Evolutionary conservation across 2,797 vertebrate genomes (phyloP), one percentile per base, ranked within the genome.

Genomic region (Eremophila alpestris): DNA sequence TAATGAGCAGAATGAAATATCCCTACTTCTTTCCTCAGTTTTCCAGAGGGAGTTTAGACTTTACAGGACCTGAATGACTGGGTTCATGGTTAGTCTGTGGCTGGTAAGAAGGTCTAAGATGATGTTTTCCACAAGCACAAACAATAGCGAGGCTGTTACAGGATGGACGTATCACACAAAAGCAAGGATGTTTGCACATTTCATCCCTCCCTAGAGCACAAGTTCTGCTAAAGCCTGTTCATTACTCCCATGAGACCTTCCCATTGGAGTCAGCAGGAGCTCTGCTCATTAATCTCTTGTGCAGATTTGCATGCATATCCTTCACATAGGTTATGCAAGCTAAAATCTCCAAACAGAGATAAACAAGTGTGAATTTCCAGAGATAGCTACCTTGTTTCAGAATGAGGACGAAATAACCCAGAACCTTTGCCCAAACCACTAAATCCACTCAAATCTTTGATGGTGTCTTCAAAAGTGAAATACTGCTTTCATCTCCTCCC

Each of bases 371-470:
- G 67, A 86, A 70, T 82, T 88, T 87, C 67, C 70, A 89, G 29
- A 91, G 63, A 79, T 43, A 76, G 67, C 43, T 69, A 73, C 70
- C 82, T 73, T 86, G 77, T 81, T 95, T 89, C 80, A 89, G 49
- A 91, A 90, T 32, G 60, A 91, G 59, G 38, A 94, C 93, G 74
- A 69, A 94, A 79, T 51, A 91, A 77, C n/a, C 40, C 80, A 87
- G n/a, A 89, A 74, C 43, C 60, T 82, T 88, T 65, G 56, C 70
- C 77, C 85, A 94, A 94, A 83, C 36, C 83, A 64, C 67, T 87
- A 95, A 94, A 91, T 26, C 74, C 63, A 70, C 40, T 82, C 78
- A 94, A 74, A 90, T 81, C 46, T 89, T 93, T 74, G 67, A 84
- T 65, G 62, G 55, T 46, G 71, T 83, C 94, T 87, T 94, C 60